phyloP scores from a whole-genome alignment of 2,113 vertebrate genomes.

The Hyaena hyaena region DNA sequence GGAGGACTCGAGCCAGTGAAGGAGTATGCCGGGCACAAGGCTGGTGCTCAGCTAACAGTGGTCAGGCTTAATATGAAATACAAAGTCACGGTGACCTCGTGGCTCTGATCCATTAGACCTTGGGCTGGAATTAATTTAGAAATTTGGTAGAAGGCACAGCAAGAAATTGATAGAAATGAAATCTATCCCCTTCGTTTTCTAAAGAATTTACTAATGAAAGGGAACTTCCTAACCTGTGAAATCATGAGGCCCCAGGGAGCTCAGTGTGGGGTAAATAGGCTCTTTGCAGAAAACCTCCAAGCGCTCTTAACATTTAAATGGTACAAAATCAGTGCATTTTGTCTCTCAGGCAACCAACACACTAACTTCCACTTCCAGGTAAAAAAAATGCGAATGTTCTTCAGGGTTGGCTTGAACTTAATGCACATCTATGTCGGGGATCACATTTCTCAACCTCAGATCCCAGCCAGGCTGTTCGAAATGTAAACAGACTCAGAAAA shows the following conservation, averaged over 20 bases:
- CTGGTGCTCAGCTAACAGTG: not conserved
- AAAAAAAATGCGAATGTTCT: not conserved
- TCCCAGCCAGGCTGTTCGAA: not conserved
- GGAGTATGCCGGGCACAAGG: accelerated
- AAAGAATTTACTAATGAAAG: conserved; percentile 41
- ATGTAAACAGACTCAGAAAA: not conserved
- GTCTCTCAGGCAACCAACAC: conserved; percentile 68
- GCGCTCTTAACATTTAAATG: conserved; percentile 55
- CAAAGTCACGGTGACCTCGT: not conserved
- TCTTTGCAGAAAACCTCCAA: conserved; percentile 36
- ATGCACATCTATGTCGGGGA: not conserved
- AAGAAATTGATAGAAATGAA: not conserved
- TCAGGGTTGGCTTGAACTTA: not conserved
- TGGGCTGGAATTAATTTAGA: not conserved
- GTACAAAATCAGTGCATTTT: conserved; percentile 31
- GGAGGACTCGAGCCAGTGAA: not conserved
- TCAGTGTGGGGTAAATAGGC: not conserved
- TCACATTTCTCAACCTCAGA: not conserved
- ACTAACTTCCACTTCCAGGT: not conserved
- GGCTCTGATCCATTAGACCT: not conserved
- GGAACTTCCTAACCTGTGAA: not conserved
- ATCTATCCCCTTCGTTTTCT: not conserved
- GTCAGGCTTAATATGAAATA: not conserved
- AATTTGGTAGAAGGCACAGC: conserved; percentile 26
- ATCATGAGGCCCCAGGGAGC: not conserved